Percentiles rank a stretch among this genome's conserved stretches.
Evolutionary conservation across 2,113 vertebrate genomes (phyloP).

Genomic region (Macaca mulatta): DNA sequence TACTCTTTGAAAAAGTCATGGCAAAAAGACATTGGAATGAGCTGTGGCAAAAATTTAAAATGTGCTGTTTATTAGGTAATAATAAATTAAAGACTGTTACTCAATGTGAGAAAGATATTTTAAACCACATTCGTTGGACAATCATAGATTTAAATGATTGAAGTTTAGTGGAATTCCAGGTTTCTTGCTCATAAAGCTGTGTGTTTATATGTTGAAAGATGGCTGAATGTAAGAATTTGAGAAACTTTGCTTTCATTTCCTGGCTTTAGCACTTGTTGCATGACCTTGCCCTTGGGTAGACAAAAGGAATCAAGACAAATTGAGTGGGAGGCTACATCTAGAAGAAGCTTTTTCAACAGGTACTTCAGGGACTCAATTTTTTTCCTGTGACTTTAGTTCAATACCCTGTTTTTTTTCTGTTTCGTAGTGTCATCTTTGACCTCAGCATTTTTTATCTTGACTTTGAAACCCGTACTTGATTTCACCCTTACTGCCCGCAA

Average conservation of each 20-base stretch:
- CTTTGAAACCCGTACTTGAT: not conserved
- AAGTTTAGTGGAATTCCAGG: not conserved
- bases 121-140: not conserved
- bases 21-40: not conserved
- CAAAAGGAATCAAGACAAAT: not conserved
- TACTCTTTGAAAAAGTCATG: conserved; percentile 19
- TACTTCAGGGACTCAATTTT: not conserved
- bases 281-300: not conserved
- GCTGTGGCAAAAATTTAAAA: conserved; percentile 9
- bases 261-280: not conserved
- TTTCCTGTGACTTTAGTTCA: not conserved
- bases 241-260: not conserved
- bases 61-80: not conserved
- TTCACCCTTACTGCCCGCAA: not conserved
- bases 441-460: not conserved
- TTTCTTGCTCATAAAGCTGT: not conserved
- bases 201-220: not conserved
- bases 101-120: not conserved
- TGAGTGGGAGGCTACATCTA: not conserved
- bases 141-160: not conserved
- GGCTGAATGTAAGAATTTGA: not conserved
- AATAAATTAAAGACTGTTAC: not conserved
- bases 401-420: not conserved
- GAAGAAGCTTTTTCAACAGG: not conserved
- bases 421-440: not conserved